Percentiles rank a stretch among this genome's conserved stretches.
Conservation (phyloP, 2,888 invertebrate species). For the Spicauda simplicius region DNA sequence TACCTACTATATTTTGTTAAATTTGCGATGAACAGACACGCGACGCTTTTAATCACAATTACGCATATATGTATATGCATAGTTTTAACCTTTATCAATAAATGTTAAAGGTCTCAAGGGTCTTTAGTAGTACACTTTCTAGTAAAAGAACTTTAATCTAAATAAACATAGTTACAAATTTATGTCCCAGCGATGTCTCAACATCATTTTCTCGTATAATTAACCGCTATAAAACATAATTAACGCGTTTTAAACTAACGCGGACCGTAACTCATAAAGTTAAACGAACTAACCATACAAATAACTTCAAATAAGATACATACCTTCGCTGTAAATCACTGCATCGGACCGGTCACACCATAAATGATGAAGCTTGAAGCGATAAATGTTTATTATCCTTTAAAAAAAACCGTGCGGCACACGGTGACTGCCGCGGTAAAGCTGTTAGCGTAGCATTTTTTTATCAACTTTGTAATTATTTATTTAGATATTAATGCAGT, state of each 20-base stretch:
- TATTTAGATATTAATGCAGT: no score
- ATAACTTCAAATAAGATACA: slow-evolving; percentile 6
- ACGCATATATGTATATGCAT: no score
- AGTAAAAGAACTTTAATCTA: not conserved
- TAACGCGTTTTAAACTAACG: slow-evolving; percentile 19
- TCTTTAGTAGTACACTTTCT: not conserved
- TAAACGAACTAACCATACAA: slow-evolving; percentile 14
- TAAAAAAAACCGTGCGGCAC: no score
- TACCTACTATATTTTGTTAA: no score
- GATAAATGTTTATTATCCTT: no score
- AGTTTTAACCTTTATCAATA: no score
- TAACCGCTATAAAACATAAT: slow-evolving; percentile 14
- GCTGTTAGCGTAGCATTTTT: no score
- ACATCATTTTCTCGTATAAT: slow-evolving; percentile 10
- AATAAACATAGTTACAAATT: not conserved
- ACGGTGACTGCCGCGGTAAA: no score
- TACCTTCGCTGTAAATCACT: slow-evolving; percentile 8
- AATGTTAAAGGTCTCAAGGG: no score
- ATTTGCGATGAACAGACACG: no score
- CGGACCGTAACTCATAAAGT: slow-evolving; percentile 17
- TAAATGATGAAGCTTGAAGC: not conserved
- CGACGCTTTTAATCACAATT: no score
- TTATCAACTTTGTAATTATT: no score
- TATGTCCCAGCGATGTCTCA: slow-evolving; percentile 6
- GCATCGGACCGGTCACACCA: not conserved